Base-by-base conservation (phyloP, 1,140 invertebrate genomes). In the Zophobas atratus region DNA sequence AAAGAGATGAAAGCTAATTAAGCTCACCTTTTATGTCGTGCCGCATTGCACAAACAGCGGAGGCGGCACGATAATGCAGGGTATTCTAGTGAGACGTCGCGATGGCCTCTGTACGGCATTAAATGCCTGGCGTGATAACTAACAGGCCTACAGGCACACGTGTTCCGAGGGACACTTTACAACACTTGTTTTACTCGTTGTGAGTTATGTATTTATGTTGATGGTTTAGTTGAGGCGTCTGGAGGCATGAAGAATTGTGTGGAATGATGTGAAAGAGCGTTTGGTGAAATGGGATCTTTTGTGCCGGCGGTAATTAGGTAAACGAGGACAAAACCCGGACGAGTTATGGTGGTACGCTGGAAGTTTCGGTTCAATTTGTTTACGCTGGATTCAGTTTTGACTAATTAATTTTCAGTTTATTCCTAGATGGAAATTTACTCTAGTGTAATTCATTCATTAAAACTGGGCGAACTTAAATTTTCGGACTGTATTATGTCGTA, bases 11-110 rank as follows among this genome's bases (percentile, higher is more conserved):
- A 67, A 43, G 60, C 60, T 67, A 67, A 67, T 67, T 67, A 67
- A 67, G 60, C 60, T 67, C 20, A 73, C 55, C 38, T 73, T 73
- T 73, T 73, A 73, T 55, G 39, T 73, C 41, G 55, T 73, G 55
- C 71, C 55, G 71, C 71, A 73, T 56, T 73, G 71, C 71, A 73
- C 71, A 73, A 73, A 73, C 49, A 56, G 55, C 41, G 56, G 71
- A 73, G 56, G 33, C 71, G 71, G 49, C 71, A 73, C 71, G 71
- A 73, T 73, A 73, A 73, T 73, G 71, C 71, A 73, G 71, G 20
- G 41, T 73, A 73, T 73, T 56, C 71, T 51, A 49, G 55, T 20
- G 71, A 73, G 71, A 73, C 71, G 71, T 73, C 71, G 55, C 71
- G 71, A 73, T 38, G 71, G 49, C 55, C 49, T 38, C 51, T 43